A percentile compares a stretch with the other conserved stretches of the same genome.
phyloP scores from a whole-genome alignment of 2,888 invertebrate genomes.

The Balanococcus diminutus region DNA sequence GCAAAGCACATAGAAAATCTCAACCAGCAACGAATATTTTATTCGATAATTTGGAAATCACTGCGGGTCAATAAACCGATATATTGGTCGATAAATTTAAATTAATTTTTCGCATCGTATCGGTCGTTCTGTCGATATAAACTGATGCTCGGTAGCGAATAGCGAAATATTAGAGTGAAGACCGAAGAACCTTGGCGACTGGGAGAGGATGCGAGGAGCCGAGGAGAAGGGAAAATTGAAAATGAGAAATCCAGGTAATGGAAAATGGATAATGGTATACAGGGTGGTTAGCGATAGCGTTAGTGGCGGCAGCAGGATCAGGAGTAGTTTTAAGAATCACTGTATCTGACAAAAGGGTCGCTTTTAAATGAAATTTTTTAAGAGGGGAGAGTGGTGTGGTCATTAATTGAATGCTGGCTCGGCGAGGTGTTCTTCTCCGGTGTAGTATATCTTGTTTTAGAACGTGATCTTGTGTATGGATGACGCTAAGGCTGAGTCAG shows the following conservation, averaged over 20 bases:
- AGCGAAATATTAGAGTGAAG: too few relatives aligned
- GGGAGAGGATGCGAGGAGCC: background rate
- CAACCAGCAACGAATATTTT: background rate
- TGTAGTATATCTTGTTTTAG: constrained; percentile 2
- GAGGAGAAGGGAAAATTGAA: background rate
- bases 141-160: too few relatives aligned
- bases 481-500: background rate
- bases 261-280: too few relatives aligned
- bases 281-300: background rate
- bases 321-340: constrained; percentile 33
- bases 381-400: constrained; percentile 20
- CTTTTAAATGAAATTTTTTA: constrained; percentile 27
- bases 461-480: constrained; percentile 14
- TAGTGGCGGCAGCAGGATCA: background rate
- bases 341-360: constrained; percentile 6
- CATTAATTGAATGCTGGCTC: constrained; percentile 18
- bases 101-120: background rate
- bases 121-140: background rate
- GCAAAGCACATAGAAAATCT: background rate
- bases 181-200: background rate
- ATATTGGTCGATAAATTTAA: background rate
- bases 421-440: background rate
- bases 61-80: constrained; percentile 27
- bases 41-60: constrained; percentile 15
- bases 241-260: background rate